Base-by-base conservation (phyloP, 2,113 vertebrate genomes). In the Epinephelus cyanopodus region DNA sequence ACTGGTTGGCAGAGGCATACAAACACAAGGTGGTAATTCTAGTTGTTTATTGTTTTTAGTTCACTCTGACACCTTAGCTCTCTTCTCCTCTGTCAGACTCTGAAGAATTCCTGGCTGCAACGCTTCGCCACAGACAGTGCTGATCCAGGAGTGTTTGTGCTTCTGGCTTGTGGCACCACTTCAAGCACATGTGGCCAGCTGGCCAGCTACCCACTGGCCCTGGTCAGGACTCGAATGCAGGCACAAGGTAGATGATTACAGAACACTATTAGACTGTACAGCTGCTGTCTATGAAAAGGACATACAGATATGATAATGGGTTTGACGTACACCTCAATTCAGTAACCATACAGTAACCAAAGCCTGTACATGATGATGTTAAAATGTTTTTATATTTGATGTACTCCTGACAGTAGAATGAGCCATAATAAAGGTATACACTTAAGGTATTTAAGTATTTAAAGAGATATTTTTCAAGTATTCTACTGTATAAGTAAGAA, bases 221-320 rank as follows among this genome's bases (percentile, higher is more conserved):
- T 99, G 1, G 97, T 99, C 83, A 95, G 98, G 90, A 99, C 98
- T 18, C 96, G 98, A 19, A 99, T 99, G 98, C 98, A 99, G 90
- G 98, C 97, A 4, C 97, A 98, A 96, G 98, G 98, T 99, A 77
- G 95, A 96, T 54, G 18, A 1, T 58, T 9, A 10, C n/a, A 57
- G 14, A 56, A 18, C 47, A 45, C 23, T 11, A 27, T 9, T 11
- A 27, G 9, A 27, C 45, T 66, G 18, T 37, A 12, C 29, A 21
- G 42, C 6, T 61, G 9, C 42, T 39, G 13, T 18, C 47, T n/a
- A 19, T n/a, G 54, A 19, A 15, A 54, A 4, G 18, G 6, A 37
- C 12, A 11, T n/a, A 25, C 58, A 58, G 33, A 10, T 17, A 11
- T 48, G 3, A 37, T 74, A 37, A 11, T 67, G 6, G 47, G 7